Evolutionary conservation across 2,888 invertebrate species (phyloP).

Genomic region (Lepidochitona cinerea): DNA sequence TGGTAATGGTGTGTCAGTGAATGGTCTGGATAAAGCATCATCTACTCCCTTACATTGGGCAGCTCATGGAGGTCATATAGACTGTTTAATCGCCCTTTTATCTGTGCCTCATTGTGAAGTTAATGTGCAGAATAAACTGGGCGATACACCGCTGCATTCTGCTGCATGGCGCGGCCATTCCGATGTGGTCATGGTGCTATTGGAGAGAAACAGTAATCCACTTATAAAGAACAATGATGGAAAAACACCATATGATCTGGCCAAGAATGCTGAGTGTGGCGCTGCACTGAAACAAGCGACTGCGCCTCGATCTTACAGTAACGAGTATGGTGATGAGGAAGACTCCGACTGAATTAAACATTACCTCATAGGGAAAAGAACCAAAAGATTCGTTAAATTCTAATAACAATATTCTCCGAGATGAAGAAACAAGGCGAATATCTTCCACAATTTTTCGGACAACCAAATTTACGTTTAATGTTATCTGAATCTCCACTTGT

Average conservation of each 20-base stretch:
- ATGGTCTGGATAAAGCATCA: constrained; percentile 78
- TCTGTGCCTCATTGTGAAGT: constrained; percentile 71
- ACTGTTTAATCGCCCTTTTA: constrained; percentile 75
- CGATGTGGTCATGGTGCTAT: constrained; percentile 74
- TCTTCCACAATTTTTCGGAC: too few species aligned
- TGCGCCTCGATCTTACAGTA: constrained; percentile 35
- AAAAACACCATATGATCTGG: constrained; percentile 74
- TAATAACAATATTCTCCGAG: too few species aligned
- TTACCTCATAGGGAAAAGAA: too few species aligned
- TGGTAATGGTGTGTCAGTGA: constrained; percentile 76
- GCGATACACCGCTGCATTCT: constrained; percentile 78
- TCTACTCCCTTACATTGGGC: constrained; percentile 80
- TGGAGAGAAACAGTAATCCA: constrained; percentile 74
- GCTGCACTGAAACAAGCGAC: constrained; percentile 63
- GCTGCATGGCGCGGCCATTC: constrained; percentile 77
- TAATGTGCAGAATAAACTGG: constrained; percentile 77
- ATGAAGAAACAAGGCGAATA: too few species aligned
- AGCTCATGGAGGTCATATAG: constrained; percentile 76
- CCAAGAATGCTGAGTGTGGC: constrained; percentile 72
- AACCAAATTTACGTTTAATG: too few species aligned
- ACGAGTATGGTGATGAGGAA: constrained; percentile 62
- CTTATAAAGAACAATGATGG: constrained; percentile 74
- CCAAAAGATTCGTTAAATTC: too few species aligned
- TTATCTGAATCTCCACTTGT: too few species aligned
- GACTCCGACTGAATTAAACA: constrained; percentile 27